These are phyloP conservation scores for Poeciliopsis prolifica DNA, from an alignment of 2,113 vertebrate species.

Conservation along the genomic window DNA sequence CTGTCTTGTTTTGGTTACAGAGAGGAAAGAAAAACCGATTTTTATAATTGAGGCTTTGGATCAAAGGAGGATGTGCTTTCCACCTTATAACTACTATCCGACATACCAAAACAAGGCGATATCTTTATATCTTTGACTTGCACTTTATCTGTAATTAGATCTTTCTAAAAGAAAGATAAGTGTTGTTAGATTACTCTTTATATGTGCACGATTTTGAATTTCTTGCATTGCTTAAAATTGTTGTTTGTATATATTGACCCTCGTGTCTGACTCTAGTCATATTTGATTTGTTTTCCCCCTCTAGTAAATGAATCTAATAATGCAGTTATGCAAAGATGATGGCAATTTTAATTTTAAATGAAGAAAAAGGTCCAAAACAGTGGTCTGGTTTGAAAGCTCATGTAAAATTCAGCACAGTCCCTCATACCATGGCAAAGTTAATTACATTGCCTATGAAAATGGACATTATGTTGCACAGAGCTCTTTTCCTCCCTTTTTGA, in stretches of 20 bases:
- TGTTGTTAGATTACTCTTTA: background rate
- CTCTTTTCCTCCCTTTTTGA: background rate
- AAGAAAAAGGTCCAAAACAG: background rate
- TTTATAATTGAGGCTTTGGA: background rate
- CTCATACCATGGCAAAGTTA: background rate
- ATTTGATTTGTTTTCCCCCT: background rate
- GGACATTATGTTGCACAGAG: background rate
- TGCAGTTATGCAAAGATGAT: background rate
- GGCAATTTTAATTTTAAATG: background rate
- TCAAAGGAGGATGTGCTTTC: background rate
- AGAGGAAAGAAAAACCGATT: slow-evolving; percentile 8
- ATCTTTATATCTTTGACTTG: background rate
- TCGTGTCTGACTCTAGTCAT: background rate
- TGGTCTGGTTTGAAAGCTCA: background rate
- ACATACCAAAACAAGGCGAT: background rate
- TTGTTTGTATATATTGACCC: too few species aligned
- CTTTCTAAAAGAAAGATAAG: background rate
- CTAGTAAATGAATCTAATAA: background rate
- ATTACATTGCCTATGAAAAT: slow-evolving; percentile 12
- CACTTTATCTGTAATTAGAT: background rate
- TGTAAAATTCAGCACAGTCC: slow-evolving; percentile 1
- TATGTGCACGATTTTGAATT: too few species aligned
- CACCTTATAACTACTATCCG: too few species aligned
- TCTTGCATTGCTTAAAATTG: too few species aligned
- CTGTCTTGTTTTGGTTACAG: background rate